Conservation (phyloP, 1,140 invertebrate species). For the Archivesica marissinica region DNA sequence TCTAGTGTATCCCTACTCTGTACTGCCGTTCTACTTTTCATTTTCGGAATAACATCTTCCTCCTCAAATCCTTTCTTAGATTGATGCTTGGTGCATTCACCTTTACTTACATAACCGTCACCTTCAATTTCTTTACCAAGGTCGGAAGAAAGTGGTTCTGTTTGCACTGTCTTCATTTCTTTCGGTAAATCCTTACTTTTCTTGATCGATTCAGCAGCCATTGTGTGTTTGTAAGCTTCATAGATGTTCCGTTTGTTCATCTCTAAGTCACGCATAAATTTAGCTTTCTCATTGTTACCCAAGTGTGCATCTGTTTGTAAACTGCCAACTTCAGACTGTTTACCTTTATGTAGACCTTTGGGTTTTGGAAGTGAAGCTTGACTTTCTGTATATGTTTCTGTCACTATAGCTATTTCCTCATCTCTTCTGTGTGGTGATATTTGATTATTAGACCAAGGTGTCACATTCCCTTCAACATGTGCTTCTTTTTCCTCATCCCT, state of each 20-base stretch:
- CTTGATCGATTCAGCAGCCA: not conserved
- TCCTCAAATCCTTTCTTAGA: too few species aligned
- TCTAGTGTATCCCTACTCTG: conserved; percentile 7
- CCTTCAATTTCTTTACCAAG: not conserved
- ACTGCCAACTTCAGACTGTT: too few species aligned
- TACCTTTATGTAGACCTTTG: too few species aligned
- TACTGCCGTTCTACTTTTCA: conserved; percentile 1
- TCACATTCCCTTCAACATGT: conserved; percentile 20
- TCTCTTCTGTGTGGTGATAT: too few species aligned
- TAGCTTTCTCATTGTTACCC: not conserved
- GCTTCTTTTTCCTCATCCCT: conserved; percentile 50
- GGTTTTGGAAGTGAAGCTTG: too few species aligned
- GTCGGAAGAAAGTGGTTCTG: conserved; percentile 36
- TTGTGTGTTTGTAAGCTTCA: conserved; percentile 20
- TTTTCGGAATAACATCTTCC: not conserved
- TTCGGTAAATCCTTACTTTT: not conserved
- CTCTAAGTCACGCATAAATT: not conserved
- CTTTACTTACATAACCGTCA: not conserved
- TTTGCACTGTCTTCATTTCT: not conserved
- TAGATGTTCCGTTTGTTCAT: conserved; percentile 1
- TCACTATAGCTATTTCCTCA: too few species aligned
- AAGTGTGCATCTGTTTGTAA: conserved; percentile 37
- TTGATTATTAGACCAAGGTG: conserved; percentile 10
- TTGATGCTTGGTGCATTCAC: too few species aligned
- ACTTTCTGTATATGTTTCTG: too few species aligned